Conservation (phyloP, 1,140 invertebrate genomes). For the Parasteatoda tepidariorum region DNA sequence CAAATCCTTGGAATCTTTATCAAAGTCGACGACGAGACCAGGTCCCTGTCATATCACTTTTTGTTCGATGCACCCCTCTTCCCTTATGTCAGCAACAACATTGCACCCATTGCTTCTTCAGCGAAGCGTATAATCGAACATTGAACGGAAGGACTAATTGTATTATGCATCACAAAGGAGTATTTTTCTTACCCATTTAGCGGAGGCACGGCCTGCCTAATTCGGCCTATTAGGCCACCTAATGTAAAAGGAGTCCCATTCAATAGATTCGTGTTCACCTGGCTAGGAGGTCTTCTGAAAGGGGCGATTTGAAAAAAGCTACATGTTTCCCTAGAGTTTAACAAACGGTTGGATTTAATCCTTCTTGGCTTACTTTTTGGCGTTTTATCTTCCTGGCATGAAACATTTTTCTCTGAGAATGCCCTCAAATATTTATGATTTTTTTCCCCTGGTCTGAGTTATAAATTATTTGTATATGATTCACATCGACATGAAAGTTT, state of each 20-base stretch:
- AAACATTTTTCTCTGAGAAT: too few relatives aligned
- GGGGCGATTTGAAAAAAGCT: background rate
- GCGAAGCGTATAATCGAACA: constrained; percentile 42
- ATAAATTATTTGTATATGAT: too few relatives aligned
- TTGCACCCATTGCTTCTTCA: constrained; percentile 30
- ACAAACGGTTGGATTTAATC: too few relatives aligned
- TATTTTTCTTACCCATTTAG: constrained; percentile 59
- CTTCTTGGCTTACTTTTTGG: background rate
- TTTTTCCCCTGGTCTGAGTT: too few relatives aligned
- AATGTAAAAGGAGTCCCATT: constrained; percentile 18
- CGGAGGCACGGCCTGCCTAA: constrained; percentile 53
- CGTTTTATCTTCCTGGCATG: background rate
- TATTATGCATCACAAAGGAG: constrained; percentile 40
- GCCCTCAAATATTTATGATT: too few relatives aligned
- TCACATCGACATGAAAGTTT: too few relatives aligned
- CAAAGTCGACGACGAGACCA: background rate
- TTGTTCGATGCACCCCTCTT: background rate
- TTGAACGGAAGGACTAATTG: constrained; percentile 53
- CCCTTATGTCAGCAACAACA: background rate
- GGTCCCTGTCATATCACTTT: background rate
- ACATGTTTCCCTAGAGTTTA: background rate
- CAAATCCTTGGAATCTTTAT: background rate
- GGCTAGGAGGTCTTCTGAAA: constrained; percentile 45
- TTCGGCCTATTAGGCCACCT: constrained; percentile 56
- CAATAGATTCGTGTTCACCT: constrained; percentile 28